phyloP scores from a whole-genome alignment of 1,140 invertebrate genomes.

The Lordiphosa mommai region DNA sequence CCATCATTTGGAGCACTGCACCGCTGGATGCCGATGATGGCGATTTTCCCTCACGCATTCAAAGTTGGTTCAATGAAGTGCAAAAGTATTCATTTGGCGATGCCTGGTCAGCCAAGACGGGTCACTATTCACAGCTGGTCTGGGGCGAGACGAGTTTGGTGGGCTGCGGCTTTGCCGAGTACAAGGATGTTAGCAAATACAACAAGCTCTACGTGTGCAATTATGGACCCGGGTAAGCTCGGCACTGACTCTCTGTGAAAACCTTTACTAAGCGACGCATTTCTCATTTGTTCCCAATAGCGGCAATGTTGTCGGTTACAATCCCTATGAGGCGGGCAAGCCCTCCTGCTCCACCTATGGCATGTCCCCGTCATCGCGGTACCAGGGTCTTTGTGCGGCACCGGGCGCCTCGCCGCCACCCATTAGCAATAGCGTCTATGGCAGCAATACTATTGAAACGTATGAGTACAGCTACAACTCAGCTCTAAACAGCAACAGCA shows the following conservation, averaged over 20 bases:
- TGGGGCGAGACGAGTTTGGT: conserved; percentile 89
- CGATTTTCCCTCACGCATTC: conserved; percentile 87
- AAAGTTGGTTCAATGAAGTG: conserved; percentile 91
- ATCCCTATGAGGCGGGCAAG: conserved; percentile 87
- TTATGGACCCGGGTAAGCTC: conserved; percentile 88
- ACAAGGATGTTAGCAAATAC: conserved; percentile 86
- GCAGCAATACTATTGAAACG: conserved; percentile 74
- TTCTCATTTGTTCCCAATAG: conserved; percentile 70
- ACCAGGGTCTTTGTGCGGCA: conserved; percentile 85
- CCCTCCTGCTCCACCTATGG: conserved; percentile 86
- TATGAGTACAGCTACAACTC: conserved; percentile 68
- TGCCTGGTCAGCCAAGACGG: conserved; percentile 84
- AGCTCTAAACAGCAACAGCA: conserved; percentile 34
- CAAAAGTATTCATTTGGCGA: conserved; percentile 85
- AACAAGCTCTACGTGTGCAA: conserved; percentile 93
- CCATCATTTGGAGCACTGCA: conserved; percentile 88
- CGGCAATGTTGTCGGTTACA: conserved; percentile 88
- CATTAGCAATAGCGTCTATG: conserved; percentile 42
- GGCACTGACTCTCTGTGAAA: background rate
- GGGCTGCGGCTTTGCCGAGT: conserved; percentile 91
- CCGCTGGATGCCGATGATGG: conserved; percentile 84
- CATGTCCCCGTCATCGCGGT: conserved; percentile 85
- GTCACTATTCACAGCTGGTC: conserved; percentile 91
- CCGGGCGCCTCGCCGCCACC: conserved; percentile 38
- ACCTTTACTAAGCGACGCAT: background rate